These are phyloP conservation scores for Anthoscopus minutus DNA, from an alignment of 2,113 vertebrate species.

Conservation along the genomic window DNA sequence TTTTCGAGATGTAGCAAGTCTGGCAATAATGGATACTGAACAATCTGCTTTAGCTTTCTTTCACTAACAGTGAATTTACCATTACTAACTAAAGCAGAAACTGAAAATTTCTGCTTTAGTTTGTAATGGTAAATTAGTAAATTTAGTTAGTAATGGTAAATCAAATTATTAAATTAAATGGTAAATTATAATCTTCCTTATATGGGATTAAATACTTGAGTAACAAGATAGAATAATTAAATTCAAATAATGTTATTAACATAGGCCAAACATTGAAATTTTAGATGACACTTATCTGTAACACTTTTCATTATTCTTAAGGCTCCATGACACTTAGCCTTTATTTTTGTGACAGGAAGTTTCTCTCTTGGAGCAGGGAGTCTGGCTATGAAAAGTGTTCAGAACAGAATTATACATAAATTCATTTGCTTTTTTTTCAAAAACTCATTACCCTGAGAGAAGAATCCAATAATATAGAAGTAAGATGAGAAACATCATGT, in stretches of 20 bases:
- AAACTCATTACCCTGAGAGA: neutral
- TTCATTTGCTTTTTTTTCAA: neutral
- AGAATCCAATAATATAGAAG: neutral
- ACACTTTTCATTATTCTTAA: neutral
- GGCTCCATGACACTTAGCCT: neutral
- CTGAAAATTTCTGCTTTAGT: neutral
- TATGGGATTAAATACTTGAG: neutral
- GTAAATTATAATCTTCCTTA: neutral
- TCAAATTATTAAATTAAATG: neutral
- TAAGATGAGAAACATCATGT: neutral
- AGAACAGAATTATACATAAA: neutral
- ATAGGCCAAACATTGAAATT: neutral
- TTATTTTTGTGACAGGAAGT: neutral
- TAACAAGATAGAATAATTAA: neutral
- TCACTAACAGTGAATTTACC: neutral
- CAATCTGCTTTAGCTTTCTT: neutral
- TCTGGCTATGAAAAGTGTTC: neutral
- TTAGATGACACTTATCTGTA: neutral
- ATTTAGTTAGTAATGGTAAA: neutral
- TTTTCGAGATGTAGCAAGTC: neutral
- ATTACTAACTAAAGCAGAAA: neutral
- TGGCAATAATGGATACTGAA: neutral
- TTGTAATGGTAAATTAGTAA: neutral
- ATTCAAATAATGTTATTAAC: neutral
- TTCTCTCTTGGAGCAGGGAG: neutral